Evolutionary conservation across 2,888 invertebrate species (phyloP).

Genomic region (Anoplius nigerrimus): DNA sequence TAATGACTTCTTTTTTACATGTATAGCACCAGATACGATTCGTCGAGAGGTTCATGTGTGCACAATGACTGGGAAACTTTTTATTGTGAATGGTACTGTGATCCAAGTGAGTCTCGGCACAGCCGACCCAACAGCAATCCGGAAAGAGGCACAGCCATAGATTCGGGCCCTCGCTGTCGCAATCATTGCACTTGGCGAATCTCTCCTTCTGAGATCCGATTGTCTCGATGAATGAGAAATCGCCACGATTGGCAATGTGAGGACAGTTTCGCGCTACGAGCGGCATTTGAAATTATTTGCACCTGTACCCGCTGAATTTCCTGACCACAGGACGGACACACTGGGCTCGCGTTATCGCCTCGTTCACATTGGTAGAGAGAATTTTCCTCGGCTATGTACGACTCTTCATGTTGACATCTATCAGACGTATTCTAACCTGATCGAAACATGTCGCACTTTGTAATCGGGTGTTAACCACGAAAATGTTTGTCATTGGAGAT

Average conservation of each 20-base stretch:
- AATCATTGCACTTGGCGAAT: constrained; percentile 81
- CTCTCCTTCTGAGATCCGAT: constrained; percentile 63
- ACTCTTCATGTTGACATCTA: constrained; percentile 23
- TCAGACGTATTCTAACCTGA: constrained; percentile 52
- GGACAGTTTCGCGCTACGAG: constrained; percentile 68
- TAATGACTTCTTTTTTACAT: constrained; percentile 87
- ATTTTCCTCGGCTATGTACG: constrained; percentile 27
- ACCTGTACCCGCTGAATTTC: background rate
- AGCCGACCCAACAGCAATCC: constrained; percentile 88
- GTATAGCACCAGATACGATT: constrained; percentile 92
- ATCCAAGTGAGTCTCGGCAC: constrained; percentile 88
- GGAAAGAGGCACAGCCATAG: constrained; percentile 91
- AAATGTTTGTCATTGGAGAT: constrained; percentile 66
- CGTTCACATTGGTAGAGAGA: constrained; percentile 26
- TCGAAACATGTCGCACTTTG: constrained; percentile 43
- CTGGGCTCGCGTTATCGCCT: background rate
- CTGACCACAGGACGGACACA: constrained; percentile 20
- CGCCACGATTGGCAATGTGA: constrained; percentile 65
- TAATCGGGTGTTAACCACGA: constrained; percentile 60
- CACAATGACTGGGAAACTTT: constrained; percentile 82
- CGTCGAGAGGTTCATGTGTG: constrained; percentile 90
- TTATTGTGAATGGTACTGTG: constrained; percentile 90
- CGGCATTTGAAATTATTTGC: constrained; percentile 60
- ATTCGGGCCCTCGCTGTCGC: constrained; percentile 84
- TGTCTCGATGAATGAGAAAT: constrained; percentile 65